Conservation (phyloP, 2,113 vertebrate species). For the Seriola quinqueradiata region DNA sequence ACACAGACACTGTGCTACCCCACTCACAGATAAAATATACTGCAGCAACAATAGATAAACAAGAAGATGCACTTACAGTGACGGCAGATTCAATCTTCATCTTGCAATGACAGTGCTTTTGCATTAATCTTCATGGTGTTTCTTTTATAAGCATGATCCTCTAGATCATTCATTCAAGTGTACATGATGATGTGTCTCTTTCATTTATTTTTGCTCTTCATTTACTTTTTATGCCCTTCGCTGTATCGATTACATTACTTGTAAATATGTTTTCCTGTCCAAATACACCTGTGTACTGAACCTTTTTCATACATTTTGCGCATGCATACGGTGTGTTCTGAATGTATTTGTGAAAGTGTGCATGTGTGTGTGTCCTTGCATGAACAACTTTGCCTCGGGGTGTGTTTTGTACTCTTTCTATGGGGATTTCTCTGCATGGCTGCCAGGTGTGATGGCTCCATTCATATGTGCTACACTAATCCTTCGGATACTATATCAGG, state of each 20-base stretch:
- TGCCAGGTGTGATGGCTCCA: constrained; percentile 65
- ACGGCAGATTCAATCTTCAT: constrained; percentile 15
- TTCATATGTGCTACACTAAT: constrained; percentile 67
- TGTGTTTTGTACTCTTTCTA: constrained; percentile 27
- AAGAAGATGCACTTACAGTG: constrained; percentile 20
- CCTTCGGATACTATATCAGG: constrained; percentile 67
- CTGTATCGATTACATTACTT: background rate
- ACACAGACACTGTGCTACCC: constrained; percentile 24
- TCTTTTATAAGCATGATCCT: constrained; percentile 7
- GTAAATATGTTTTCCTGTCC: constrained; percentile 1
- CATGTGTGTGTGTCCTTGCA: constrained; percentile 3
- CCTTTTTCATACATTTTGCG: background rate
- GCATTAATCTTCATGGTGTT: constrained; percentile 24
- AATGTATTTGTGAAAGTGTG: constrained; percentile 30
- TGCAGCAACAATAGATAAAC: constrained; percentile 20
- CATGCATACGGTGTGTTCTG: background rate
- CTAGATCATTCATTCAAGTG: constrained; percentile 3
- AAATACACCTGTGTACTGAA: background rate
- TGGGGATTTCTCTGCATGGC: constrained; percentile 53
- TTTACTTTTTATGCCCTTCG: constrained; percentile 20
- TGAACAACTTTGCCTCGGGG: constrained; percentile 37
- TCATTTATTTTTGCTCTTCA: background rate
- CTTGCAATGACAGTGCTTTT: background rate
- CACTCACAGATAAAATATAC: constrained; percentile 38
- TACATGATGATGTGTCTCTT: background rate